These are phyloP conservation scores for Oxycera nigricornis DNA, from an alignment of 2,888 invertebrate genomes.

Conservation along the genomic window DNA sequence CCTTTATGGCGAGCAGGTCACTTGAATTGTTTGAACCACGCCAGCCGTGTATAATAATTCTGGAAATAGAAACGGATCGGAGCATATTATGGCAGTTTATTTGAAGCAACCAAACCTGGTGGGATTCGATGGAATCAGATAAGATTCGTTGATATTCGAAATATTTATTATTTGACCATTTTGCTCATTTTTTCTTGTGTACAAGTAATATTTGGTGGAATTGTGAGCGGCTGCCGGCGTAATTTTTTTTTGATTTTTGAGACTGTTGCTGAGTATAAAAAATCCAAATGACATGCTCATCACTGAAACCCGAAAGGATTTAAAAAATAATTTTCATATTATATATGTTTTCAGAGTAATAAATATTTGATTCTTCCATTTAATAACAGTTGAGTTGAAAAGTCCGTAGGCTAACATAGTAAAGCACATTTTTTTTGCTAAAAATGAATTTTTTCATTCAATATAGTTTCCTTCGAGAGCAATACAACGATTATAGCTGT, in stretches of 20 bases:
- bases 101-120: background rate
- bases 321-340: no score
- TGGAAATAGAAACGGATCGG: background rate
- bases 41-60: conserved; percentile 30
- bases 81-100: no score
- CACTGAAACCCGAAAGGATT: no score
- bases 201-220: conserved; percentile 6
- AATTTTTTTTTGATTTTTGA: no score
- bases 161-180: background rate
- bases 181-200: background rate
- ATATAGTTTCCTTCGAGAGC: conserved; percentile 6
- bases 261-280: no score
- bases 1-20: conserved; percentile 44
- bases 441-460: background rate
- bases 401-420: no score
- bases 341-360: no score
- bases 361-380: no score
- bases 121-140: background rate
- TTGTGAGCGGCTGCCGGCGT: background rate
- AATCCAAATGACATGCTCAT: no score
- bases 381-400: no score
- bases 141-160: background rate
- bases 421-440: no score
- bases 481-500: background rate
- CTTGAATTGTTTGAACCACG: background rate